A percentile compares a stretch with the other conserved stretches of the same genome.
Conservation (phyloP, 2,113 vertebrate genomes). For the Erythrocercus mccallii region DNA sequence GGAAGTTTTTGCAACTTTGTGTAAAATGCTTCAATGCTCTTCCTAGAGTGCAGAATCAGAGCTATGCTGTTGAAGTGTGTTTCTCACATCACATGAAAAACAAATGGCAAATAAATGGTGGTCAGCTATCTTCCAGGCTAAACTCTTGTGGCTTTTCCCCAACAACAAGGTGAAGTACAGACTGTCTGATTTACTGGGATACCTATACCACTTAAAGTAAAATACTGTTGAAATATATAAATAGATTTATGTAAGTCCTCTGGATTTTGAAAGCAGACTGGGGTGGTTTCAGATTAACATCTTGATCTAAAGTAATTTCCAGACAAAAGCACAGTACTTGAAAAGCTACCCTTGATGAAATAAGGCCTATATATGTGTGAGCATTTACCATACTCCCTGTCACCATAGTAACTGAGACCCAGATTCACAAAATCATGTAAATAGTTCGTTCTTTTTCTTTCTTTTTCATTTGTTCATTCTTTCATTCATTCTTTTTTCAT, state of each 20-base stretch:
- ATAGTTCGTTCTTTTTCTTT: no score
- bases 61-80: background rate
- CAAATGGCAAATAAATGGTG: background rate
- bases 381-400: background rate
- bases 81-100: background rate
- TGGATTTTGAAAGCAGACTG: background rate
- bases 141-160: background rate
- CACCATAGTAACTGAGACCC: background rate
- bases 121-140: background rate
- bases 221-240: background rate
- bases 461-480: no score
- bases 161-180: background rate
- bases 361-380: background rate
- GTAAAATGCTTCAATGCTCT: background rate
- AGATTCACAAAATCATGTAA: background rate
- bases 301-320: background rate
- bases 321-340: background rate
- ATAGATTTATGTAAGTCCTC: background rate
- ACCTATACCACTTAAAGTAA: background rate
- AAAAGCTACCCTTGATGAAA: background rate
- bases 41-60: background rate
- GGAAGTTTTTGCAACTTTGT: background rate
- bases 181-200: background rate
- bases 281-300: background rate
- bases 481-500: no score